Evolutionary conservation across 2,888 invertebrate species (phyloP).

Genomic region (Ormyrus rosae): DNA sequence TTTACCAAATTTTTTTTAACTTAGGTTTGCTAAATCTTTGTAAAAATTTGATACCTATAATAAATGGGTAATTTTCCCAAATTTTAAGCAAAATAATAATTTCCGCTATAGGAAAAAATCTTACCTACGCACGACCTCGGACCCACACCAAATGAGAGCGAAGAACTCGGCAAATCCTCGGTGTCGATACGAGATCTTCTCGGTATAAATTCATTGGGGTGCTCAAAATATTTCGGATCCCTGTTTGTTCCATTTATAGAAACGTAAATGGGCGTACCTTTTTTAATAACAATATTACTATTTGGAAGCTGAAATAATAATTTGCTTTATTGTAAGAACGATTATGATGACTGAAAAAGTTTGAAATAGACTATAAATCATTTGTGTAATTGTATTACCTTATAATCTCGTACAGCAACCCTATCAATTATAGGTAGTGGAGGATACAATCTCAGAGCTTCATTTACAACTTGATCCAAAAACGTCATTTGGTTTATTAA

Average conservation of each 20-base stretch:
- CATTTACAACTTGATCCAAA: conserved; percentile 64
- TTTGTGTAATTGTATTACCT: conserved; percentile 54
- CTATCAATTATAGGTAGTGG: conserved; percentile 66
- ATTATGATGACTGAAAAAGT: neutral
- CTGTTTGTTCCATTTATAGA: conserved; percentile 63
- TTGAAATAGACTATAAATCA: neutral
- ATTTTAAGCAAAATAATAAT: too few relatives aligned
- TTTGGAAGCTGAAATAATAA: conserved; percentile 60
- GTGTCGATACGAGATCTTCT: conserved; percentile 59
- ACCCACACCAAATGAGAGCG: conserved; percentile 67
- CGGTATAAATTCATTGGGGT: conserved; percentile 64
- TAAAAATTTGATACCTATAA: too few relatives aligned
- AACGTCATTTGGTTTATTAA: conserved; percentile 63
- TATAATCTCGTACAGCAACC: conserved; percentile 62
- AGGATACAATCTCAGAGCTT: conserved; percentile 66
- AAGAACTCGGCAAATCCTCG: conserved; percentile 56
- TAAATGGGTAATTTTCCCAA: too few relatives aligned
- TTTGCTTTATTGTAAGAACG: neutral
- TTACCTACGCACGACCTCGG: conserved; percentile 67
- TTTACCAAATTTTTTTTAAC: too few relatives aligned
- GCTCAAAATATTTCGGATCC: conserved; percentile 64
- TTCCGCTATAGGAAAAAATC: neutral
- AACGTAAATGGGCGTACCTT: conserved; percentile 63
- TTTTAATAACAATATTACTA: conserved; percentile 62
- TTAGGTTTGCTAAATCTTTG: too few relatives aligned